phyloP scores from a whole-genome alignment of 2,797 vertebrate species.

The Channa striata region DNA sequence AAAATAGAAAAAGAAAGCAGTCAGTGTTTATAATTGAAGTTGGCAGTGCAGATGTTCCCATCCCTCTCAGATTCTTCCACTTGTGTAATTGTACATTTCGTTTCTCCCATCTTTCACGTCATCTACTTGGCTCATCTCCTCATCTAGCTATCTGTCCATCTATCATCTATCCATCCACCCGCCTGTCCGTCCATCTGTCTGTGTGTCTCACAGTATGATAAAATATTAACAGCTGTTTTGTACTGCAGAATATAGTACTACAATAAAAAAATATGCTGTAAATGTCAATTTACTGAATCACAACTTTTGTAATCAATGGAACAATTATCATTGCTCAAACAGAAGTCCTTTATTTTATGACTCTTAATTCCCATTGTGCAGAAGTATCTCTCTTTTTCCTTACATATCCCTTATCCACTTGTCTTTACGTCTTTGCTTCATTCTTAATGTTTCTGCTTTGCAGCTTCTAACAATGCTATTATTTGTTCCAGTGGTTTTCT shows the following conservation, averaged over 20 bases:
- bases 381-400: neutral
- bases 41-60: slow-evolving; percentile 68
- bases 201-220: neutral
- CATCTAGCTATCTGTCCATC: slow-evolving; percentile 1
- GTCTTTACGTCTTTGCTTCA: neutral
- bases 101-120: slow-evolving; percentile 27
- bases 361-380: too few species aligned
- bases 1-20: slow-evolving; percentile 31
- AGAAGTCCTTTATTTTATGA: too few species aligned
- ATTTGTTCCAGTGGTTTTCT: slow-evolving; percentile 39
- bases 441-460: slow-evolving; percentile 7
- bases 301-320: neutral
- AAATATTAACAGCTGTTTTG: neutral
- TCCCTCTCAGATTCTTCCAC: slow-evolving; percentile 53
- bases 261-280: neutral
- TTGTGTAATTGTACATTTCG: slow-evolving; percentile 42
- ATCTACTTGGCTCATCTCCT: slow-evolving; percentile 1
- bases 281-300: neutral
- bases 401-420: neutral
- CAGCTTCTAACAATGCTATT: neutral
- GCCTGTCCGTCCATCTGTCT: neutral
- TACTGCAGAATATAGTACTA: neutral
- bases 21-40: slow-evolving; percentile 69
- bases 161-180: neutral
- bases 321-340: too few species aligned